phyloP scores from a whole-genome alignment of 1,140 invertebrate species.

The Spodoptera frugiperda region DNA sequence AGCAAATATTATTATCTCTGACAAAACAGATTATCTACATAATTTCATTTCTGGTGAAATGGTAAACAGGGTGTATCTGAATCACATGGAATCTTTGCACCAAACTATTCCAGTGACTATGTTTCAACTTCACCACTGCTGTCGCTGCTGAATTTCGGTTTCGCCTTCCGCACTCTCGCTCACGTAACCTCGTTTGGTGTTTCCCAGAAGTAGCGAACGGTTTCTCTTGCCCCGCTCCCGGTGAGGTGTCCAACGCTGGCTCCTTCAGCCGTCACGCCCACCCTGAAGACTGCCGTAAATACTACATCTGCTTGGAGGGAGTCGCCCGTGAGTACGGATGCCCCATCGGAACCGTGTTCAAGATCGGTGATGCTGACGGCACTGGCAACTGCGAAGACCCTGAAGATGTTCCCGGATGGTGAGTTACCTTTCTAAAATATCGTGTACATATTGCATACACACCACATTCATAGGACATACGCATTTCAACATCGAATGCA shows the following conservation, averaged over 20 bases:
- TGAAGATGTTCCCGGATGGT: constrained; percentile 97
- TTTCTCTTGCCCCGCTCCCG: constrained; percentile 94
- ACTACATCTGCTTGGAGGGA: constrained; percentile 97
- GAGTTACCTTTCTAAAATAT: constrained; percentile 82
- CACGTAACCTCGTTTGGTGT: constrained; percentile 65
- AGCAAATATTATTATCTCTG: not conserved
- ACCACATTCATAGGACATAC: constrained; percentile 22
- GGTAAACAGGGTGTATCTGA: not conserved
- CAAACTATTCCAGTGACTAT: constrained; percentile 50
- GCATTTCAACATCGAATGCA: constrained; percentile 13
- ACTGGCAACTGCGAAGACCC: constrained; percentile 97
- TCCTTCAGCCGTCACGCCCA: constrained; percentile 97
- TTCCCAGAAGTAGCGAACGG: constrained; percentile 94
- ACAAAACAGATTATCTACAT: too few relatives aligned
- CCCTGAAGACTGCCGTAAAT: constrained; percentile 97
- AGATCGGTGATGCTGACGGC: constrained; percentile 95
- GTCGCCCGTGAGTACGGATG: constrained; percentile 97
- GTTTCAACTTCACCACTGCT: constrained; percentile 45
- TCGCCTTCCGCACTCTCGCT: constrained; percentile 61
- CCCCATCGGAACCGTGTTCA: constrained; percentile 98
- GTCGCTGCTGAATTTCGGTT: constrained; percentile 57
- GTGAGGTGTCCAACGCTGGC: constrained; percentile 92
- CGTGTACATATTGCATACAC: constrained; percentile 40
- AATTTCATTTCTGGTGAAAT: not conserved
- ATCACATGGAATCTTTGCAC: constrained; percentile 27